Evolutionary conservation across 2,113 vertebrate species (phyloP).

Genomic region (Colinus virginianus): DNA sequence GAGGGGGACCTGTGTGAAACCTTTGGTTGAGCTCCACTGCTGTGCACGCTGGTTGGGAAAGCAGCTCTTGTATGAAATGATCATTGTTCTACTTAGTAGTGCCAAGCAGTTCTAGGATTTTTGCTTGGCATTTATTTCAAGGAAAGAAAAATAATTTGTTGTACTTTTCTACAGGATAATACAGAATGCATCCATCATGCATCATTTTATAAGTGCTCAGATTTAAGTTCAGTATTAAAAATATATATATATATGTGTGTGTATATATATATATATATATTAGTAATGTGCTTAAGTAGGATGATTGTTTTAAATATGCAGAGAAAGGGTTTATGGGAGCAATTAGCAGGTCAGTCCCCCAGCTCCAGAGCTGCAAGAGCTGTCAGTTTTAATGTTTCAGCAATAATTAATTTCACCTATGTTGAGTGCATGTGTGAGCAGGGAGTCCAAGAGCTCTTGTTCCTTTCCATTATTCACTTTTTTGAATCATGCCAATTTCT

Average conservation of each 20-base stretch:
- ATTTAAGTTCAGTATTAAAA: not conserved
- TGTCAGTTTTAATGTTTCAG: not conserved
- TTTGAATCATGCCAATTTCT: not conserved
- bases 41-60: not conserved
- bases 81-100: not conserved
- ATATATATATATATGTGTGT: too few species aligned
- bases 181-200: not conserved
- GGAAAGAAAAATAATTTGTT: not conserved
- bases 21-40: not conserved
- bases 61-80: not conserved
- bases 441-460: not conserved
- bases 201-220: not conserved
- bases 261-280: too few species aligned
- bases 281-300: not conserved
- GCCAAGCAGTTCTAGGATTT: not conserved
- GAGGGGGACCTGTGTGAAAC: not conserved
- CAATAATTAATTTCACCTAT: not conserved
- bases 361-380: rapidly evolving
- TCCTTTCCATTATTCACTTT: not conserved
- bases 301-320: not conserved
- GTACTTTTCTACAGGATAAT: not conserved
- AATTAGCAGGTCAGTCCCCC: not conserved
- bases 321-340: not conserved
- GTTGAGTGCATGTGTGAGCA: not conserved
- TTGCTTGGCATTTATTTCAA: not conserved